Evolutionary conservation across 2,888 invertebrate species (phyloP).

Genomic region (Caenorhabditis zanzibari): DNA sequence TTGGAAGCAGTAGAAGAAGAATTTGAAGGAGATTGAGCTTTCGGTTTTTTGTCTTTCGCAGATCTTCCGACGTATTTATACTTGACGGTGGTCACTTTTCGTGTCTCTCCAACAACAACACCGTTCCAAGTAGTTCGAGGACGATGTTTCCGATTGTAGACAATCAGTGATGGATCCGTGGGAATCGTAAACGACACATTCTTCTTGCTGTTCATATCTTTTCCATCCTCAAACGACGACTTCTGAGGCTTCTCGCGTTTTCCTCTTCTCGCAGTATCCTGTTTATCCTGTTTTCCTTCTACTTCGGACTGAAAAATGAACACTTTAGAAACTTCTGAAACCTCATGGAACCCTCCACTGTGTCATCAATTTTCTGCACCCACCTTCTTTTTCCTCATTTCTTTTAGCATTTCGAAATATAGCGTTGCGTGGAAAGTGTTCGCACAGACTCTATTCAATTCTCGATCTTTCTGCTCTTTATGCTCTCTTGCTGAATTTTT

Average conservation of each 20-base stretch:
- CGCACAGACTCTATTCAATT: slow-evolving; percentile 19
- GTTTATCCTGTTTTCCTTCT: slow-evolving; percentile 1
- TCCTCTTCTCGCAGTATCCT: neutral
- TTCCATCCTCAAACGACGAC: neutral
- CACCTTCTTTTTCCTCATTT: slow-evolving; percentile 1
- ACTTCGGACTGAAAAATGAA: neutral
- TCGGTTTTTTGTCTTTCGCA: neutral
- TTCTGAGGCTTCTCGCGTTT: neutral
- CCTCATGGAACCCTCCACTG: no score
- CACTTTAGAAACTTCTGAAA: neutral
- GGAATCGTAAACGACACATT: neutral
- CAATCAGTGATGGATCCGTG: neutral
- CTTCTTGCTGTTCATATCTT: neutral
- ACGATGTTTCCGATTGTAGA: slow-evolving; percentile 4
- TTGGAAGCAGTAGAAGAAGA: neutral
- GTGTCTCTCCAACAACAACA: no score
- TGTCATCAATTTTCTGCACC: no score
- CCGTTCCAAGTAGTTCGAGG: neutral
- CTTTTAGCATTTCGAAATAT: slow-evolving; percentile 3
- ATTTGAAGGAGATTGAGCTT: neutral
- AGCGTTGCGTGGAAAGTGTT: slow-evolving; percentile 32
- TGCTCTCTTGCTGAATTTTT: neutral
- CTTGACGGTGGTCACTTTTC: neutral
- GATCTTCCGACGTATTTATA: neutral
- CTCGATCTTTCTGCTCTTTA: slow-evolving; percentile 1